Base-by-base conservation (phyloP, 2,888 invertebrate species). In the Clivina fossor region DNA sequence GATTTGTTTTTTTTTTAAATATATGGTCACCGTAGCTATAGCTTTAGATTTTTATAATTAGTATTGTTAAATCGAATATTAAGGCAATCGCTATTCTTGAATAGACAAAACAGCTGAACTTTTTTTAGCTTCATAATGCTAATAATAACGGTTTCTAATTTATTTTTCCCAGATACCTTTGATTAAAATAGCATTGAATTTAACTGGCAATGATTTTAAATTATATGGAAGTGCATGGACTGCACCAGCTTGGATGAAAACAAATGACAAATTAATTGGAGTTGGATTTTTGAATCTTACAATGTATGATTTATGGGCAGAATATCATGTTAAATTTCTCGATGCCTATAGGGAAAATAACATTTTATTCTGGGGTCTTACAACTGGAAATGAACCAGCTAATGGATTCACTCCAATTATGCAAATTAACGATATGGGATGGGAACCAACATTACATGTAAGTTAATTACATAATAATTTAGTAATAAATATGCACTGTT, bases 311-410 rank as follows among this genome's bases (percentile, higher is more conserved):
- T 69, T 84, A 0, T 95, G 86, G 78, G 92, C 92, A 0, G 77
- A 90, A 61, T 95, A 94, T 68, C 84, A 88, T 68, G 66, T 90
- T 2, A 87, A 82, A 69, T 93, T 91, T 75, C 71, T 95, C 30
- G 82, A 91, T 62, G 82, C 81, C 50, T 94, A 94, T 72, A 77
- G 80, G 58, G 77, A 80, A 24, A 72, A 83, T n/a, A 83, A 82
- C 11, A 72, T 83, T 32, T 72, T 79, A 2, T 81, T 88, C 60
- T 96, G 94, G 94, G 90, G 85, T 0, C 74, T 94, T 24, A 89
- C 93, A 0, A 87, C 90, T 0, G 90, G 92, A 22, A 95, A 95
- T 69, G 94, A 96, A 69, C 94, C 95, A 0, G 67, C 80, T 2
- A 85, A 86, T 66, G 85, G 85, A 3, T 74, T 82, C 1, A 56